These are phyloP conservation scores for Halictus rubicundus DNA, from an alignment of 1,140 invertebrate species.

Conservation along the genomic window DNA sequence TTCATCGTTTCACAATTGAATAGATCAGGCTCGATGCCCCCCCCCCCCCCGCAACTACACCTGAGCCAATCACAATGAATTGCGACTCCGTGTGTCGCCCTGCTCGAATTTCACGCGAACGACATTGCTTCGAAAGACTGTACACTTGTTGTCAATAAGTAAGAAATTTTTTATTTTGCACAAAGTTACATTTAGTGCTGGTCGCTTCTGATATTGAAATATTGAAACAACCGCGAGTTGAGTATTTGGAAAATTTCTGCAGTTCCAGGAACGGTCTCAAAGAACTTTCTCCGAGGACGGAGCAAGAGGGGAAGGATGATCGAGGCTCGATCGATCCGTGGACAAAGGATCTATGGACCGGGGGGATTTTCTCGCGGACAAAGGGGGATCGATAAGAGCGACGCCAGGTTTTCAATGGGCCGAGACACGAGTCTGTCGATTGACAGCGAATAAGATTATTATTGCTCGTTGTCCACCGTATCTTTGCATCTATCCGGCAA, in stretches of 20 bases:
- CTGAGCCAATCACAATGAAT: background rate
- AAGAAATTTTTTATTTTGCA: too few relatives aligned
- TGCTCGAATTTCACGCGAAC: too few relatives aligned
- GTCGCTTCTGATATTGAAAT: too few relatives aligned
- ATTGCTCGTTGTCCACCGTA: conserved; percentile 17
- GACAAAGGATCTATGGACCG: background rate
- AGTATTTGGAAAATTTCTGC: too few relatives aligned
- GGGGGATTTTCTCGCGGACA: conserved; percentile 10
- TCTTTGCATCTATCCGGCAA: conserved; percentile 26
- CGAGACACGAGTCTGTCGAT: conserved; percentile 8
- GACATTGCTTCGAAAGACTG: too few relatives aligned
- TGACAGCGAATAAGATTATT: conserved; percentile 33
- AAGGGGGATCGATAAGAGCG: background rate
- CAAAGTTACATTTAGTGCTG: too few relatives aligned
- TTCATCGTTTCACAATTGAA: conserved; percentile 44
- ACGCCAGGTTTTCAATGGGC: conserved; percentile 8
- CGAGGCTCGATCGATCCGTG: too few relatives aligned
- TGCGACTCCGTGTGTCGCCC: background rate
- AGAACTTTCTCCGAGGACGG: too few relatives aligned
- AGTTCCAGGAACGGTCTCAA: too few relatives aligned
- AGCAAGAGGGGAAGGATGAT: too few relatives aligned
- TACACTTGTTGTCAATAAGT: too few relatives aligned
- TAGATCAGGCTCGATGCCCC: background rate
- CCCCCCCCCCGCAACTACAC: background rate
- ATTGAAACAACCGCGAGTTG: too few relatives aligned